Evolutionary conservation across 2,113 vertebrate species (phyloP).

Genomic region (Morone chrysops): DNA sequence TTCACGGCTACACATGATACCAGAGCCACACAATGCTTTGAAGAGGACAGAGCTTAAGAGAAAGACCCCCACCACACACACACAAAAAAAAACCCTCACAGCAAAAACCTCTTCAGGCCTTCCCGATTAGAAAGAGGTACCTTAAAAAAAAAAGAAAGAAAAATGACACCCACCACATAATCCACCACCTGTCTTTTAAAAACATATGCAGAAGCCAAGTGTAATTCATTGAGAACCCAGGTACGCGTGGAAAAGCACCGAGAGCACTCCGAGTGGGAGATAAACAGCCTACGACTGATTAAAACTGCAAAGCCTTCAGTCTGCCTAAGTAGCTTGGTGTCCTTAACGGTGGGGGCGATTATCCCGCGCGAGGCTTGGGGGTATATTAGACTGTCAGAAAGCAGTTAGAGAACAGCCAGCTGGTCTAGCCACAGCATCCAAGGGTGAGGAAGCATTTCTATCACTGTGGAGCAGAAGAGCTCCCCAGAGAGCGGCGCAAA

Average conservation of each 20-base stretch:
- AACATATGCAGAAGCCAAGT: conserved; percentile 33
- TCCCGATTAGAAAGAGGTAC: not conserved
- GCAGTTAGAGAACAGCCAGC: conserved; percentile 76
- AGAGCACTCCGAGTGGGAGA: conserved; percentile 31
- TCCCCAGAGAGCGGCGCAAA: conserved; percentile 9
- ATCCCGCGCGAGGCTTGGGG: conserved; percentile 63
- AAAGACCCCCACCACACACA: not conserved
- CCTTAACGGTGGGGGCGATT: conserved; percentile 62
- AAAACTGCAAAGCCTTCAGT: conserved; percentile 69
- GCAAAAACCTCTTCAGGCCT: conserved; percentile 34
- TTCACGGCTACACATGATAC: conserved; percentile 60
- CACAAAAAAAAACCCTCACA: conserved; percentile 30
- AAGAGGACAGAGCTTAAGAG: conserved; percentile 58
- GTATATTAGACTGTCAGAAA: conserved; percentile 57
- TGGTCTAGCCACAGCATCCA: conserved; percentile 53
- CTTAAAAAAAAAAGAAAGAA: conserved; percentile 1
- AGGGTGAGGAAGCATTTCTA: conserved; percentile 58
- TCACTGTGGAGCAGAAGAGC: conserved; percentile 57
- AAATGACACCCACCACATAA: conserved; percentile 38
- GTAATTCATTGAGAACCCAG: conserved; percentile 41
- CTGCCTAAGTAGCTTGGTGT: conserved; percentile 73
- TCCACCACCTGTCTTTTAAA: conserved; percentile 50
- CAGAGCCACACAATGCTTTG: conserved; percentile 56
- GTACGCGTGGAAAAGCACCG: conserved; percentile 32
- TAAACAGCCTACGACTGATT: conserved; percentile 71